phyloP scores from a whole-genome alignment of 1,140 invertebrate species.

The Nephotettix cincticeps region DNA sequence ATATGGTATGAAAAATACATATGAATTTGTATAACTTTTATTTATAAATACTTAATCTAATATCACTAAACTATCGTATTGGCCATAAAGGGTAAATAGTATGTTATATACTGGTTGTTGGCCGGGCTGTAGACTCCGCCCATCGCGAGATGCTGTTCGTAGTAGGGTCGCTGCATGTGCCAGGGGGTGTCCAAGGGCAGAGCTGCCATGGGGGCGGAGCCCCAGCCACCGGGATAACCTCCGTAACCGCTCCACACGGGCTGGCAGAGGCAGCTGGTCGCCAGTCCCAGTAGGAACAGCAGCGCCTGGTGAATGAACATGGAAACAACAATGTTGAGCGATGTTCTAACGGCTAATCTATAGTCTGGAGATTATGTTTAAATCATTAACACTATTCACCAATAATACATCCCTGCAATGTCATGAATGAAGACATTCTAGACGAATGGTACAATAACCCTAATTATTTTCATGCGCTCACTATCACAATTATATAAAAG shows the following conservation, averaged over 20 bases:
- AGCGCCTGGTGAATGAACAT: too few species aligned
- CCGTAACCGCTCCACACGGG: slow-evolving; percentile 1
- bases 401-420: too few species aligned
- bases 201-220: not conserved
- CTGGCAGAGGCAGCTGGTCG: not conserved
- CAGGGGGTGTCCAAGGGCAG: not conserved
- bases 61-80: not conserved
- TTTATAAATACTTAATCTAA: not conserved
- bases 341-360: too few species aligned
- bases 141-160: not conserved
- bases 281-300: not conserved
- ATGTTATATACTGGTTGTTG: not conserved
- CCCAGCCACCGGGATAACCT: not conserved
- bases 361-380: too few species aligned
- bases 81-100: not conserved
- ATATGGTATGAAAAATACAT: too few species aligned
- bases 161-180: slow-evolving; percentile 12
- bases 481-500: too few species aligned
- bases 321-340: too few species aligned
- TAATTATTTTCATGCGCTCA: too few species aligned
- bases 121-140: not conserved
- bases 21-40: not conserved
- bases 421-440: too few species aligned
- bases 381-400: too few species aligned
- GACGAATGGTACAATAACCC: too few species aligned